Conservation (phyloP, 2,888 invertebrate genomes). For the Trichacis sp. region DNA sequence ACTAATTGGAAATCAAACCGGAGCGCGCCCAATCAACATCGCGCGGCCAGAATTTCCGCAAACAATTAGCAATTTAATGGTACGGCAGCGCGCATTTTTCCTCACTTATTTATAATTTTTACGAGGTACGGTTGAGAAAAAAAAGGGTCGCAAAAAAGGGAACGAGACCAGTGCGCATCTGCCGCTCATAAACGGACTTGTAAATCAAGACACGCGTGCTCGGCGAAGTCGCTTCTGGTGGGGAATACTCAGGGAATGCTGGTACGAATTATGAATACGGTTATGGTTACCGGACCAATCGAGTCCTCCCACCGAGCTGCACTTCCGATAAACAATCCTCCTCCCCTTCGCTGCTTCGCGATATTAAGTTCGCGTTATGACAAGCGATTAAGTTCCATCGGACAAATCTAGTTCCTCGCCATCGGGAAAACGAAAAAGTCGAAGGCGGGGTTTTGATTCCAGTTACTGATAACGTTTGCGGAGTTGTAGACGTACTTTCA, state of each 20-base stretch:
- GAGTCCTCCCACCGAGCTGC: slow-evolving; percentile 58
- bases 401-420: slow-evolving; percentile 16
- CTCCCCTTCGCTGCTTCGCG: slow-evolving; percentile 38
- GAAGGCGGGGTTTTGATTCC: slow-evolving; percentile 14
- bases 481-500: slow-evolving; percentile 25
- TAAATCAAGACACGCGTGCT: slow-evolving; percentile 60
- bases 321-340: slow-evolving; percentile 42
- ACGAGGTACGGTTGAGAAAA: too few species aligned
- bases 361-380: slow-evolving; percentile 51
- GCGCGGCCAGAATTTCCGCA: neutral
- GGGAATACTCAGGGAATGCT: slow-evolving; percentile 42
- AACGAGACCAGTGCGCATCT: slow-evolving; percentile 50
- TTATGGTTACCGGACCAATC: slow-evolving; percentile 59
- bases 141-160: slow-evolving; percentile 20
- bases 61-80: slow-evolving; percentile 14
- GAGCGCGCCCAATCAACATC: neutral
- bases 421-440: slow-evolving; percentile 22
- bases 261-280: slow-evolving; percentile 59
- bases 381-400: slow-evolving; percentile 55
- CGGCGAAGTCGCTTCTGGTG: slow-evolving; percentile 45
- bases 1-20: slow-evolving; percentile 16
- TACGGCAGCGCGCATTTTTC: neutral
- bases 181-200: slow-evolving; percentile 61
- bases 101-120: neutral
- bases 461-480: slow-evolving; percentile 27